Conservation (phyloP, 2,888 invertebrate species). For the Tolmerus cingulatus region DNA sequence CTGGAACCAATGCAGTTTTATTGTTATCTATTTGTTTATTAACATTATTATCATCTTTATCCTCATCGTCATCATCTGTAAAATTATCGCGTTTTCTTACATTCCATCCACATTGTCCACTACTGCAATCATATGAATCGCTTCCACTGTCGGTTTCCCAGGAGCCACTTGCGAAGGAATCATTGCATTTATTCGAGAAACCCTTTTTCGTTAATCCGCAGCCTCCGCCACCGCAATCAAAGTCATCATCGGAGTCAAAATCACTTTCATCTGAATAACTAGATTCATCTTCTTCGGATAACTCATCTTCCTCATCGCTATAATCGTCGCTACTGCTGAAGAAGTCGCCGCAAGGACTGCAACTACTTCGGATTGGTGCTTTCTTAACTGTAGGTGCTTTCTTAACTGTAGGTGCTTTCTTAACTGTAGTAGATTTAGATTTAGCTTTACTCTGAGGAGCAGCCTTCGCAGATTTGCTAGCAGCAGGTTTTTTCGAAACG, state of each 20-base stretch:
- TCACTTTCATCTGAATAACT: not conserved
- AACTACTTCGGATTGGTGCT: not conserved
- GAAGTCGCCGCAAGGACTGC: not conserved
- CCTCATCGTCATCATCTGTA: not conserved
- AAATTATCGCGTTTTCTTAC: not conserved
- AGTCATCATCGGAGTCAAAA: not conserved
- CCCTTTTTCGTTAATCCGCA: not conserved
- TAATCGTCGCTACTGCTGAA: not conserved
- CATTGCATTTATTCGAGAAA: not conserved
- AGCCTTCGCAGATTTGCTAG: not conserved
- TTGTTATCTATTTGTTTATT: not conserved
- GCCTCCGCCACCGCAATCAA: not conserved
- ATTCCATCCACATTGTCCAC: not conserved
- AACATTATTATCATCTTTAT: not conserved
- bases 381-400: conserved; percentile 5
- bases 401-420: not conserved
- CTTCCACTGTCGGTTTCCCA: not conserved
- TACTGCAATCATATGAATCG: not conserved
- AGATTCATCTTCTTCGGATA: not conserved
- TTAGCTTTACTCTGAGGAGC: not conserved
- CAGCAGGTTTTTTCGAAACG: not conserved
- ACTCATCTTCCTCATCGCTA: not conserved
- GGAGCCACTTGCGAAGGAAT: not conserved
- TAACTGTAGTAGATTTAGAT: not conserved
- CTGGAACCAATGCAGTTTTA: not conserved